Base-by-base conservation (phyloP, 2,888 invertebrate genomes). In the Acanthosepion pharaonis region DNA sequence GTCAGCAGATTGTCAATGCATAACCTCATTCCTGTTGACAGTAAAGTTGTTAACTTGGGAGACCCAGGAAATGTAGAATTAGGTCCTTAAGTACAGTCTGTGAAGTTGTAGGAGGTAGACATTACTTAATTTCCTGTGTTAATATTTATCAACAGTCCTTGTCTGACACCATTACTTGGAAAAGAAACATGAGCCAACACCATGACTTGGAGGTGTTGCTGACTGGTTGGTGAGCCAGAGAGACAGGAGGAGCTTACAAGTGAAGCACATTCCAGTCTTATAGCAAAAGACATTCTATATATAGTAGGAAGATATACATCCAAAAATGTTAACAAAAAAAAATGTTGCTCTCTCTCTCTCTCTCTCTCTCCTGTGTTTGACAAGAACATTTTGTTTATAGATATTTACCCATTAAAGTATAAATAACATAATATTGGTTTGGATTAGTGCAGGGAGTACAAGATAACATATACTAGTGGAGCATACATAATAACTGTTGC, bases 241-340 rank as follows among this genome's bases (percentile, higher is more conserved):
- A 78, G 15, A 78, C 33, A 23, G 78, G 78, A 78, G 78, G 78
- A 8, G 78, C n/a, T 78, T 78, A 78, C 78, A 78, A 33, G 78
- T 78, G n/a, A n/a, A n/a, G n/a, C n/a, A 78, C 78, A 78, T 78
- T 78, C 78, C n/a, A 78, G 78, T 78, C 78, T 78, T n/a, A 78
- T 11, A n/a, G 78, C n/a, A 78, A 78, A n/a, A 11, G 33, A 23
- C 8, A 11, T 8, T 8, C 28, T 78, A 78, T 64, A 25, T 64
- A 6, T 28, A n/a, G n/a, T 33, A 15, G 33, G 78, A 78, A 78
- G n/a, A 78, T 11, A 78, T n/a, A 33, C 5, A 18, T 18, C n/a
- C n/a, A 15, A 78, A 78, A 33, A n/a, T 78, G n/a, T 59, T 5
- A 59, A 23, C 59, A n/a, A 78, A 78, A 33, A 15, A n/a, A n/a